Percentiles rank a stretch among this genome's conserved stretches.
Evolutionary conservation across 2,797 vertebrate genomes (phyloP).

Genomic region (Sebastes trivittatus): DNA sequence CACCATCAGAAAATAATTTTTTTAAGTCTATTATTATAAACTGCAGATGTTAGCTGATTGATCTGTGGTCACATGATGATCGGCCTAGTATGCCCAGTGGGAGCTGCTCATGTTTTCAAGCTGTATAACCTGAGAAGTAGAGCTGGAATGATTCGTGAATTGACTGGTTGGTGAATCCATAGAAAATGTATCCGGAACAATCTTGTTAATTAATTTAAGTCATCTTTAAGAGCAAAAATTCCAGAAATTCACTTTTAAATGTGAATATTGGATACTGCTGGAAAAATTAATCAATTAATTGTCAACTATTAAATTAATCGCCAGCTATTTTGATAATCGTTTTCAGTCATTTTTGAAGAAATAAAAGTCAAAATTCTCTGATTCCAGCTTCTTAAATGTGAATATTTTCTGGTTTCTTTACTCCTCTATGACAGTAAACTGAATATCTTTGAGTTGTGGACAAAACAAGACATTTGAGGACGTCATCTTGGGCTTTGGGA

Average conservation of each 20-base stretch:
- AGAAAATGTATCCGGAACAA: neutral
- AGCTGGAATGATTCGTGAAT: neutral
- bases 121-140: neutral
- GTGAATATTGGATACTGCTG: neutral
- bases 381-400: neutral
- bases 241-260: neutral
- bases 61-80: neutral
- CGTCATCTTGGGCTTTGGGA: neutral
- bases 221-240: neutral
- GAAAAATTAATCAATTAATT: too few species aligned
- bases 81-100: neutral
- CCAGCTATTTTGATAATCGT: too few species aligned
- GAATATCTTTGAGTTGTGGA: neutral
- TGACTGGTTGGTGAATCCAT: neutral
- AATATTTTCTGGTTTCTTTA: neutral
- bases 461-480: neutral
- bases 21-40: neutral
- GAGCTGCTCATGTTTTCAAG: constrained; percentile 2
- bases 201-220: neutral
- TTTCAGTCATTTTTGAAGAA: too few species aligned
- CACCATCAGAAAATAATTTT: neutral
- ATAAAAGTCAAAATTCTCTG: too few species aligned
- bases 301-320: too few species aligned
- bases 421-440: neutral
- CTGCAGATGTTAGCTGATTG: neutral